Conservation (phyloP, 2,888 invertebrate species). For the Hydroisotoma schaefferi region DNA sequence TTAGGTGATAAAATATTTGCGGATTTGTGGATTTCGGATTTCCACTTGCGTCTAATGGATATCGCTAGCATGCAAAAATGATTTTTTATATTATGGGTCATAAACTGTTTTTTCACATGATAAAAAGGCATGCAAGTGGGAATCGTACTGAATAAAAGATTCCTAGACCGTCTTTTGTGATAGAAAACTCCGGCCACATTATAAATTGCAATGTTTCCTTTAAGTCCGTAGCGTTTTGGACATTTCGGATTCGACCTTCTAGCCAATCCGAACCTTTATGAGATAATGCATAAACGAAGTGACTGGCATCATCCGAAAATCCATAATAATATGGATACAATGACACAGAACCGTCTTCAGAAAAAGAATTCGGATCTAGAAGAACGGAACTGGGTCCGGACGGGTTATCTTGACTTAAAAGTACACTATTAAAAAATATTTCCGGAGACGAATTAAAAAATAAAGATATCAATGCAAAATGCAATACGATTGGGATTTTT, state of each 20-base stretch:
- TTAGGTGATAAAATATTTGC: constrained; percentile 57
- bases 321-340: constrained; percentile 59
- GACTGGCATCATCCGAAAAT: neutral
- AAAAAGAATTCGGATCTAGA: constrained; percentile 82
- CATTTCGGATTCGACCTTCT: neutral
- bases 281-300: neutral
- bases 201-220: constrained; percentile 55
- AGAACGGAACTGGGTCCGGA: constrained; percentile 72
- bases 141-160: constrained; percentile 55
- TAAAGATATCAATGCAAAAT: neutral
- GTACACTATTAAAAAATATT: too few relatives aligned
- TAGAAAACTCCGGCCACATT: constrained; percentile 57
- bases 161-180: constrained; percentile 59
- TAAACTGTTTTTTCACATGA: too few relatives aligned
- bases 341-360: constrained; percentile 77
- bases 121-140: too few relatives aligned
- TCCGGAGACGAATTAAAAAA: too few relatives aligned
- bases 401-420: constrained; percentile 71
- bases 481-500: neutral
- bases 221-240: constrained; percentile 50
- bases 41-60: too few relatives aligned
- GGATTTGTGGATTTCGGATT: too few relatives aligned
- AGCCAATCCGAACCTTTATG: constrained; percentile 3
- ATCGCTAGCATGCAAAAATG: too few relatives aligned
- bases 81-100: too few relatives aligned